phyloP scores from a whole-genome alignment of 2,888 invertebrate species.

The Lepidocyrtinus sp. region DNA sequence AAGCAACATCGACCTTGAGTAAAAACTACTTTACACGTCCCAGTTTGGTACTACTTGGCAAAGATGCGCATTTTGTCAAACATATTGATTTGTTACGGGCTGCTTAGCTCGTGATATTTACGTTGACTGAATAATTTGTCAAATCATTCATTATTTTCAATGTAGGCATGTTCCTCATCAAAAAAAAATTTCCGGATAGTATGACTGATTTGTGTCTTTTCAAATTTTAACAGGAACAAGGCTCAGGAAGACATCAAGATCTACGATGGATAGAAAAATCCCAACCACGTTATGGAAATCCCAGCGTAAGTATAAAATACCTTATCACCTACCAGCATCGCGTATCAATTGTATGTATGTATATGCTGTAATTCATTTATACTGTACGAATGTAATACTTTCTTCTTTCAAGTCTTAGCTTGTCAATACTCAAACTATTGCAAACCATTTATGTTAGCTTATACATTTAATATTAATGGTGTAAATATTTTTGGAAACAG shows the following conservation, averaged over 20 bases:
- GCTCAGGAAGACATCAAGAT: no score
- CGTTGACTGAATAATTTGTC: no score
- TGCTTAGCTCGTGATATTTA: no score
- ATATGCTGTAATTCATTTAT: background rate
- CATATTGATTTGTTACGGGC: no score
- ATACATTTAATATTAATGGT: background rate
- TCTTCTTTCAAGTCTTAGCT: background rate
- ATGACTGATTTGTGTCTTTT: background rate
- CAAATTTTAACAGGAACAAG: constrained; percentile 38
- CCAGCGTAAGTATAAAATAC: constrained; percentile 62
- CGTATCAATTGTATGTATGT: background rate
- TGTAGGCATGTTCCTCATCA: no score
- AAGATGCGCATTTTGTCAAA: no score
- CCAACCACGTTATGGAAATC: constrained; percentile 68
- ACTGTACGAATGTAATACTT: background rate
- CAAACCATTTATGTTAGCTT: constrained; percentile 7
- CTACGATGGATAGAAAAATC: constrained; percentile 66
- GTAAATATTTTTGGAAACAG: constrained; percentile 19
- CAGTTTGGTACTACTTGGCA: no score
- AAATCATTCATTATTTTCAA: no score
- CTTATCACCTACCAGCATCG: no score
- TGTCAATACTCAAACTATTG: constrained; percentile 5
- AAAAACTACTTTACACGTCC: no score
- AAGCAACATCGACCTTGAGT: no score
- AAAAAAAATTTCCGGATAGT: no score